Conservation (phyloP, 2,888 invertebrate genomes). For the Synanthedon myopaeformis region DNA sequence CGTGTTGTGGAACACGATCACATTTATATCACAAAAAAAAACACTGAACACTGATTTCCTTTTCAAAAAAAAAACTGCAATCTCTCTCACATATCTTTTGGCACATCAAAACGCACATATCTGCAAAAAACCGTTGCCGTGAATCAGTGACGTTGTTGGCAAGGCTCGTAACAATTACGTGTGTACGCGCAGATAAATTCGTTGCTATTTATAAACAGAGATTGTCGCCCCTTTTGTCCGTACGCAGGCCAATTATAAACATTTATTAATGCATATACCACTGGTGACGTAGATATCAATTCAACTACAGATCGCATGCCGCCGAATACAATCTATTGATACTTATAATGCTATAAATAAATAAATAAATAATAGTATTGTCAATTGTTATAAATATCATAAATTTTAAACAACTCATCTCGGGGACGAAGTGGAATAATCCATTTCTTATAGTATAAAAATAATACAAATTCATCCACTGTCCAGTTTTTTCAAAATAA, state of each 20-base stretch:
- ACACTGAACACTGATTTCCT: background rate
- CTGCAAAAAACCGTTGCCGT: background rate
- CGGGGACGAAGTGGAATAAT: too few species aligned
- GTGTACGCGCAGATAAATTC: conserved; percentile 1
- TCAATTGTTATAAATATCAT: too few species aligned
- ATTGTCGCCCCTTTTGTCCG: conserved; percentile 7
- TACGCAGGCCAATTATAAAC: conserved; percentile 3
- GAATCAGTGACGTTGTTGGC: conserved; percentile 6
- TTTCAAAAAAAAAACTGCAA: background rate
- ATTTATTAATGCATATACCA: conserved; percentile 1
- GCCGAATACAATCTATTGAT: too few species aligned
- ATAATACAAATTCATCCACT: too few species aligned
- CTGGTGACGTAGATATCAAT: too few species aligned
- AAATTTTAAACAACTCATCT: too few species aligned
- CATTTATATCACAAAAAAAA: background rate
- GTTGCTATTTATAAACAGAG: conserved; percentile 5
- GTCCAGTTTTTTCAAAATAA: too few species aligned
- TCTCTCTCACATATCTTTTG: background rate
- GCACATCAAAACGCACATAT: background rate
- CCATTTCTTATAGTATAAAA: too few species aligned
- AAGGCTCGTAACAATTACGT: conserved; percentile 3
- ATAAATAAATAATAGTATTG: too few species aligned
- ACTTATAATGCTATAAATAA: too few species aligned
- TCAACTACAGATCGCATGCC: too few species aligned
- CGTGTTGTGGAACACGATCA: background rate